phyloP scores from a whole-genome alignment of 2,888 invertebrate genomes.

The Axea sp. region DNA sequence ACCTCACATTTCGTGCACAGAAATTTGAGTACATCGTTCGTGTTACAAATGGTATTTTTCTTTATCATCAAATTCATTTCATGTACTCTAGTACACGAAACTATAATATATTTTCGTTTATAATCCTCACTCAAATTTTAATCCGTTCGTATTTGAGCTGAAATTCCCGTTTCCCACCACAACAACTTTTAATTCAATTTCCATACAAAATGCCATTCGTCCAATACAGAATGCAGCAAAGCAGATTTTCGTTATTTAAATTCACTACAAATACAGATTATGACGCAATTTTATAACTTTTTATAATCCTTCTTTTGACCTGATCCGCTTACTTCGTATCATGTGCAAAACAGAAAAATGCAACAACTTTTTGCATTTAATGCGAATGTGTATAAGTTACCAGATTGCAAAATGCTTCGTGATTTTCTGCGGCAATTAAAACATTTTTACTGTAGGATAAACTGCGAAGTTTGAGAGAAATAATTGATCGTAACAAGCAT shows the following conservation, averaged over 20 bases:
- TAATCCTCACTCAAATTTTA: constrained; percentile 21
- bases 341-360: constrained; percentile 17
- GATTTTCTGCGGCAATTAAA: constrained; percentile 18
- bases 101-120: constrained; percentile 17
- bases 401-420: background rate
- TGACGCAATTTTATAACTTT: constrained; percentile 22
- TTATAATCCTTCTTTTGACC: constrained; percentile 15
- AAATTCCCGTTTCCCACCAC: constrained; percentile 7
- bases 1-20: no score
- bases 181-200: constrained; percentile 22
- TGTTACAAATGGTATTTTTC: background rate
- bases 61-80: background rate
- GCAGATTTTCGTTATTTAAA: constrained; percentile 33
- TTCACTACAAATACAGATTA: constrained; percentile 11
- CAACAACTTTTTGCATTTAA: constrained; percentile 3
- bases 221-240: constrained; percentile 1
- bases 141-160: constrained; percentile 10
- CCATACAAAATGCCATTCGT: background rate
- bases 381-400: background rate
- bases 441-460: constrained; percentile 4
- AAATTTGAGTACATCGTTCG: no score
- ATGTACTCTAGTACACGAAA: no score
- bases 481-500: constrained; percentile 35
- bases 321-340: constrained; percentile 28
- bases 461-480: constrained; percentile 6